Evolutionary conservation across 2,797 vertebrate species (phyloP), one percentile per base, ranked within the genome.

Genomic region (Tarsius wallacei): DNA sequence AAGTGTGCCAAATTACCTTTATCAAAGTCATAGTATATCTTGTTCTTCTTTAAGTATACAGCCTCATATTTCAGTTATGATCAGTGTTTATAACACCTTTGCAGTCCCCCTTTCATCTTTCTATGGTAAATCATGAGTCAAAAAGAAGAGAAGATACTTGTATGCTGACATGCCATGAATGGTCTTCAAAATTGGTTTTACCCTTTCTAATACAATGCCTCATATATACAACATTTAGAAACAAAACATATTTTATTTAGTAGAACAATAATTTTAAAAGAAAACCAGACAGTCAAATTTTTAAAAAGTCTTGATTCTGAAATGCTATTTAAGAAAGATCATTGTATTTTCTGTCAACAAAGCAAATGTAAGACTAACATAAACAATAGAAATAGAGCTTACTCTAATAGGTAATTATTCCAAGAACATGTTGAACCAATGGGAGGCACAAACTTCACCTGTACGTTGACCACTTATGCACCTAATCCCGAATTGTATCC

Each of bases 111-210:
- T n/a, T 1, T 57, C 16, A 53, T 81, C 77, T 94, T 87, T 70
- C n/a, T 71, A 66, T 88, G 12, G 28, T 21, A 3, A n/a, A n/a
- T 66, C 51, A 36, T n/a, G 47, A 36, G 9, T 76, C 36, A 70
- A 87, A 81, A 49, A 64, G 47, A 83, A 7, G 31, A 59, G 5
- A 76, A 53, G 6, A 19, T 57, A 85, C 2, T 53, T 74, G 5
- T 31, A 81, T 26, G 10, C 12, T 57, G 19, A 49, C n/a, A 76
- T 49, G 2, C 7, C 16, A 73, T 21, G 2, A 74, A 26, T 36
- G 76, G 51, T 9, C 7, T 10, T 88, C 24, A 88, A 84, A 91
- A 83, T 80, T 88, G 17, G 73, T 64, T 86, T 88, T 83, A 31
- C 13, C 33, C 47, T 80, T 63, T 82, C 31, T 36, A 73, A 73